Evolutionary conservation across 2,888 invertebrate genomes (phyloP).

Genomic region (Neuroscelio doddi): DNA sequence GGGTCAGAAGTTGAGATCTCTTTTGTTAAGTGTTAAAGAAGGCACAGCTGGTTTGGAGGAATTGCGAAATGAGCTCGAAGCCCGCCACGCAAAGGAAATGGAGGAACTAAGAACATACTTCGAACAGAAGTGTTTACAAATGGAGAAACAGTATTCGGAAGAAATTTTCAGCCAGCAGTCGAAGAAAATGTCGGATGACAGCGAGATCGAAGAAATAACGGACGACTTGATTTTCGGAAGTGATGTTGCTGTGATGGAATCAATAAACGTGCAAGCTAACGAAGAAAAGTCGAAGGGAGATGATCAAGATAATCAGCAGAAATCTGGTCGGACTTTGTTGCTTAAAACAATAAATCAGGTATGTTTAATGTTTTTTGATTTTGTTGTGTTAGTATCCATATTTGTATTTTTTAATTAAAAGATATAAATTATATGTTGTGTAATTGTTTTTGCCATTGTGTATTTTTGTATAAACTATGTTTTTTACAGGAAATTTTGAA

Average conservation of each 20-base stretch:
- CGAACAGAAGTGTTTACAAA: slow-evolving; percentile 84
- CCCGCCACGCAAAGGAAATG: slow-evolving; percentile 83
- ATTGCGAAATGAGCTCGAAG: slow-evolving; percentile 76
- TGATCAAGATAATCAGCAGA: slow-evolving; percentile 26
- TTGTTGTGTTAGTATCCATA: neutral
- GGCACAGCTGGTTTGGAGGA: slow-evolving; percentile 76
- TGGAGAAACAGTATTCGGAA: slow-evolving; percentile 85
- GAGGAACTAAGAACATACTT: slow-evolving; percentile 86
- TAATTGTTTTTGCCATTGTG: neutral
- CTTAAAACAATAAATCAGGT: slow-evolving; percentile 57
- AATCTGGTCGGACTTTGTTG: slow-evolving; percentile 27
- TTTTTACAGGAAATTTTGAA: no score
- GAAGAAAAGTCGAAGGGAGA: slow-evolving; percentile 6
- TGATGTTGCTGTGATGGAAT: slow-evolving; percentile 58
- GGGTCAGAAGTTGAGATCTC: slow-evolving; percentile 74
- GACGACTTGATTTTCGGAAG: slow-evolving; percentile 68
- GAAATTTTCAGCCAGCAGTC: slow-evolving; percentile 81
- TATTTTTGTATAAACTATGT: neutral
- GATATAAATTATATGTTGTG: no score
- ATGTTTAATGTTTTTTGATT: no score
- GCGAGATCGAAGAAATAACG: slow-evolving; percentile 70
- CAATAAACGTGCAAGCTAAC: slow-evolving; percentile 40
- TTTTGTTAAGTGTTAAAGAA: slow-evolving; percentile 76
- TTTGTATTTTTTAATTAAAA: neutral
- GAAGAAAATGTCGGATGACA: slow-evolving; percentile 74